Evolutionary conservation across 1,140 invertebrate species (phyloP).

Genomic region (Muscidifurax raptorellus): DNA sequence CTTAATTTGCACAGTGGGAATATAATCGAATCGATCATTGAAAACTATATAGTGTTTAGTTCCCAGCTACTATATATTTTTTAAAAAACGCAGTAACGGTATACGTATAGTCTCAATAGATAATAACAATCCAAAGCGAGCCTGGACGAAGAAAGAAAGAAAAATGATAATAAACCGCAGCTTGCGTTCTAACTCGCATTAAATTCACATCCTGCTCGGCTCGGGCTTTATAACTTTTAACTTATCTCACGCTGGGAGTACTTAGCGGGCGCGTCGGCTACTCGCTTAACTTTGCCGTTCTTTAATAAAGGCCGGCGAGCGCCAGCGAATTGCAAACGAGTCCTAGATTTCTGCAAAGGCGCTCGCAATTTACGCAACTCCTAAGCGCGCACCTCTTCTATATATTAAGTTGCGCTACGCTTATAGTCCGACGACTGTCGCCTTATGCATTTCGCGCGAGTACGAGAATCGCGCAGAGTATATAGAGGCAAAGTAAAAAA

Average conservation of each 20-base stretch:
- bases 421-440: neutral
- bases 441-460: slow-evolving; percentile 33
- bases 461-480: no score
- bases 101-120: neutral
- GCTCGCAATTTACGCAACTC: slow-evolving; percentile 33
- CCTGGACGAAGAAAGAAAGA: neutral
- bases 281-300: slow-evolving; percentile 18
- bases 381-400: neutral
- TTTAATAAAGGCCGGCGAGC: slow-evolving; percentile 33
- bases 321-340: slow-evolving; percentile 22
- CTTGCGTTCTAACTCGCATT: slow-evolving; percentile 12
- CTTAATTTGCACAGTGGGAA: neutral
- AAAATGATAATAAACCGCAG: slow-evolving; percentile 25
- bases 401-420: slow-evolving; percentile 28
- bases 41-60: no score
- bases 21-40: neutral
- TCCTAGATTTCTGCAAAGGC: slow-evolving; percentile 16
- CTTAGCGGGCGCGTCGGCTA: slow-evolving; percentile 12
- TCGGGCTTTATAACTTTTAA: slow-evolving; percentile 24
- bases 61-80: no score
- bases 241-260: slow-evolving; percentile 29
- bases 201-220: neutral
- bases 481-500: neutral
- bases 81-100: neutral
- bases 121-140: neutral